Evolutionary conservation across 2,113 vertebrate species (phyloP).

Genomic region (Microcebus jonahi): DNA sequence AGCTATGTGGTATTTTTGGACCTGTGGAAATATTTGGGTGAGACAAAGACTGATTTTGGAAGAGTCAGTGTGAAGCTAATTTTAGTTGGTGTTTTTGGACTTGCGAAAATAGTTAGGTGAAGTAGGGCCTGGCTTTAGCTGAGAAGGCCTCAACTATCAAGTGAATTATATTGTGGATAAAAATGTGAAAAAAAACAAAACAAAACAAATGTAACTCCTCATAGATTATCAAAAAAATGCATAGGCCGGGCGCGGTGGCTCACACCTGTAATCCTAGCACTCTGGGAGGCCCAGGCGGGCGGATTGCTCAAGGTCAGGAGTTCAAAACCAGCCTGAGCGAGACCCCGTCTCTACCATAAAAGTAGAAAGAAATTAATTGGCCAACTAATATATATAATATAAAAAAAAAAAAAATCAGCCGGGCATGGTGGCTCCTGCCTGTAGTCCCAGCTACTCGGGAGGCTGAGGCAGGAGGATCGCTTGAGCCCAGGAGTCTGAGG

Average conservation of each 20-base stretch:
- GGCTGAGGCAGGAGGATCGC: too few relatives aligned
- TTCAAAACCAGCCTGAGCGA: too few relatives aligned
- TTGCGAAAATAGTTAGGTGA: not conserved
- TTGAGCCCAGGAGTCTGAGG: too few relatives aligned
- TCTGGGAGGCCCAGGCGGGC: too few relatives aligned
- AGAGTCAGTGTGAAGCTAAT: not conserved
- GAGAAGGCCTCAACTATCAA: not conserved
- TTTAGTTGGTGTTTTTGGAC: not conserved
- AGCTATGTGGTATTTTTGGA: not conserved
- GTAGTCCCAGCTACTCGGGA: too few relatives aligned
- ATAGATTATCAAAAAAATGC: not conserved
- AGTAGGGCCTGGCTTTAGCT: not conserved
- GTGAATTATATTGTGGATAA: not conserved
- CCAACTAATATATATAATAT: too few relatives aligned
- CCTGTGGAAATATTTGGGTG: not conserved
- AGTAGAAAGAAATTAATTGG: too few relatives aligned
- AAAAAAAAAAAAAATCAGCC: too few relatives aligned
- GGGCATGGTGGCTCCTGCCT: too few relatives aligned
- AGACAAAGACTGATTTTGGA: not conserved
- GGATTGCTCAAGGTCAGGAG: too few relatives aligned
- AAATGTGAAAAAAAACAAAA: not conserved
- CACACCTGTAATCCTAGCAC: too few relatives aligned
- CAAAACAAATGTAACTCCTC: not conserved
- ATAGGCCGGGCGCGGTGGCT: not conserved
- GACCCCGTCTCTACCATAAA: too few relatives aligned